These are phyloP conservation scores for Leucoraja erinaceus DNA, from an alignment of 2,113 vertebrate species.

Conservation along the genomic window DNA sequence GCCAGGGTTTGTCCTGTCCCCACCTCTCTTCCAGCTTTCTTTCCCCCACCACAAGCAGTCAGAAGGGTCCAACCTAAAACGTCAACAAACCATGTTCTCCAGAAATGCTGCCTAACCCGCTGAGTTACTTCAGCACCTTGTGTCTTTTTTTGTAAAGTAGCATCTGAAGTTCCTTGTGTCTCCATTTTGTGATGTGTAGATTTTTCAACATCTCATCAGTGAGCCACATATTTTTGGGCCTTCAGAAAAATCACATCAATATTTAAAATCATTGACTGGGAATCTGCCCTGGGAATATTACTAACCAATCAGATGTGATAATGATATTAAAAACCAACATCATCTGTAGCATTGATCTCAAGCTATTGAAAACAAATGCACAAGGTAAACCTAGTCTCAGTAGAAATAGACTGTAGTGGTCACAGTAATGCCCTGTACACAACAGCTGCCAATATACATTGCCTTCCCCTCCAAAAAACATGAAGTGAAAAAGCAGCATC, in stretches of 20 bases:
- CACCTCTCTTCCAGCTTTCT: too few relatives aligned
- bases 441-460: constrained; percentile 10
- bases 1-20: too few relatives aligned
- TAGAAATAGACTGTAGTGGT: not conserved
- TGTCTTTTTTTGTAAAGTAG: too few relatives aligned
- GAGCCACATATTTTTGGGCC: not conserved
- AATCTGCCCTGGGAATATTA: not conserved
- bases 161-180: too few relatives aligned
- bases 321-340: not conserved
- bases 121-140: too few relatives aligned
- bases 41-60: too few relatives aligned
- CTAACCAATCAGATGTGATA: not conserved
- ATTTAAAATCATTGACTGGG: not conserved
- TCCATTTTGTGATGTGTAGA: not conserved
- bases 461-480: not conserved
- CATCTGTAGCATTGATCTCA: not conserved
- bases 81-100: too few relatives aligned
- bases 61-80: too few relatives aligned
- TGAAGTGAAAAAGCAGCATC: not conserved
- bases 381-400: not conserved
- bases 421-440: not conserved
- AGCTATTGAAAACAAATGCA: not conserved
- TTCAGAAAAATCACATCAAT: not conserved
- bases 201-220: not conserved
- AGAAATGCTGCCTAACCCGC: too few relatives aligned